Evolutionary conservation across 2,888 invertebrate species (phyloP).

Genomic region (Caenorhabditis sinica): DNA sequence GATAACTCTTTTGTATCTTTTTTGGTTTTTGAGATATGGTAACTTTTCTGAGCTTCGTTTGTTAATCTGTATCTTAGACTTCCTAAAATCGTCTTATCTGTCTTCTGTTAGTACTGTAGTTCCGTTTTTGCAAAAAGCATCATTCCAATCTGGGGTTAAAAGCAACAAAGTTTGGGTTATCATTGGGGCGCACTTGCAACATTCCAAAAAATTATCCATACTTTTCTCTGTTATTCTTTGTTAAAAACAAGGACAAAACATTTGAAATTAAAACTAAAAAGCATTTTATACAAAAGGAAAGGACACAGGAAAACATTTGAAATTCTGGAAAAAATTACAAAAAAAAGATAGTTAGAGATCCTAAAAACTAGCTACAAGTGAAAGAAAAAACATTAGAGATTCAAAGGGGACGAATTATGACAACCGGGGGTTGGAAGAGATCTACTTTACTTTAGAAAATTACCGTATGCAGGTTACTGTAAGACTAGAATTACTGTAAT

Average conservation of each 20-base stretch:
- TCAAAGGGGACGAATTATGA: conserved; percentile 14
- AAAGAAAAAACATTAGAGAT: not conserved
- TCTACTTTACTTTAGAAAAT: not conserved
- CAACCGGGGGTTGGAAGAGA: conserved; percentile 1
- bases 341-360: conserved; percentile 4
- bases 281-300: conserved; percentile 8
- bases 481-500: conserved; percentile 14
- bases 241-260: not conserved
- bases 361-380: not conserved
- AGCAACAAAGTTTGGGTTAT: conserved; percentile 1
- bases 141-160: conserved; percentile 17
- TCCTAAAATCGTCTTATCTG: no score
- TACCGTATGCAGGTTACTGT: conserved; percentile 15
- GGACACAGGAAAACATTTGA: conserved; percentile 7
- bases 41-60: no score
- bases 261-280: conserved; percentile 1
- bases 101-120: not conserved
- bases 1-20: not conserved
- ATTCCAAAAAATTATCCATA: conserved; percentile 35
- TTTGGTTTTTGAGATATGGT: not conserved
- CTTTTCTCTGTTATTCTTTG: not conserved
- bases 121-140: not conserved
- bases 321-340: conserved; percentile 33
- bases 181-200: conserved; percentile 41
- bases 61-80: no score